These are phyloP conservation scores for Balaeniceps rex DNA, from an alignment of 2,113 vertebrate genomes.

Conservation along the genomic window DNA sequence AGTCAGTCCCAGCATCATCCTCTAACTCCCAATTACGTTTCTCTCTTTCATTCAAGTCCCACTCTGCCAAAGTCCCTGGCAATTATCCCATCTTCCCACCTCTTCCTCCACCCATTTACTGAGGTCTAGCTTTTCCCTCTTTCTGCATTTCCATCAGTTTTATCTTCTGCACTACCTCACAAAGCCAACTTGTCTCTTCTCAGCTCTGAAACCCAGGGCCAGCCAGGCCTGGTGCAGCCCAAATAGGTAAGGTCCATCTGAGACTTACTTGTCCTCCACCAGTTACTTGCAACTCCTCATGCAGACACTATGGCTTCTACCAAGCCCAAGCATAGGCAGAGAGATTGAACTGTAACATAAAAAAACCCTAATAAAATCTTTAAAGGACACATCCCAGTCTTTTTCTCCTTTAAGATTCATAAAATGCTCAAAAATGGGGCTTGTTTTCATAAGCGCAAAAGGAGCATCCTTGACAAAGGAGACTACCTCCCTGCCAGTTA, in stretches of 20 bases:
- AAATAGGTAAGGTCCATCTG: not conserved
- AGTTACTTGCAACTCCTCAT: not conserved
- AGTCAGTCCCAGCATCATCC: not conserved
- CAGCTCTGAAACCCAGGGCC: not conserved
- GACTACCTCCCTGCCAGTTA: not conserved
- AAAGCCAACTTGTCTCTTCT: not conserved
- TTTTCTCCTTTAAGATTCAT: not conserved
- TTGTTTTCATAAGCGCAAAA: not conserved
- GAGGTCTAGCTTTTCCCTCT: not conserved
- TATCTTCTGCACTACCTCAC: not conserved
- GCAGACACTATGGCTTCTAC: not conserved
- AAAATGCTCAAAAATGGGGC: not conserved
- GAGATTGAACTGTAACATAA: not conserved
- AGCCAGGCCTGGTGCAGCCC: not conserved
- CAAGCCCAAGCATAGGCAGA: not conserved
- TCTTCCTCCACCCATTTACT: not conserved
- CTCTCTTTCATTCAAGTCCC: not conserved
- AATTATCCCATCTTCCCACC: not conserved
- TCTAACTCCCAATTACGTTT: fast-evolving
- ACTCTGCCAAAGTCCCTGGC: not conserved
- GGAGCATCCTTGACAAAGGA: conserved; percentile 2
- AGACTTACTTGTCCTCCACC: not conserved
- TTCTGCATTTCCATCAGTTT: not conserved
- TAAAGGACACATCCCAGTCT: not conserved
- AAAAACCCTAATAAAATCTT: not conserved